These are phyloP conservation scores for Panulirus ornatus DNA, from an alignment of 1,140 invertebrate genomes.

Conservation along the genomic window DNA sequence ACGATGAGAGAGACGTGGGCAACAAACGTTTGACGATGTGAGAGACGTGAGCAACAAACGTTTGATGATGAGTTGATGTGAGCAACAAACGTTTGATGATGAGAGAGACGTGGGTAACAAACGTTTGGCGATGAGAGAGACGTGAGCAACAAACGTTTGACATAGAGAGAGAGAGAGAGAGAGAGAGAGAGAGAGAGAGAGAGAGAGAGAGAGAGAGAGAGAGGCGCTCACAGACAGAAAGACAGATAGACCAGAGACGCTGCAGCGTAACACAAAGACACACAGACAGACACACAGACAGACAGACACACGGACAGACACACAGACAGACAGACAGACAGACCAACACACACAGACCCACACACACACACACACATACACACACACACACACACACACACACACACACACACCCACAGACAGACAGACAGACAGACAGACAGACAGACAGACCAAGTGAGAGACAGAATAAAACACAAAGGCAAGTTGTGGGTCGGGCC, in stretches of 20 bases:
- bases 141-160: too few species aligned
- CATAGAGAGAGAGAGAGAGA: background rate
- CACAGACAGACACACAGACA: background rate
- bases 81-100: too few species aligned
- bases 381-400: constrained; percentile 3
- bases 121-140: too few species aligned
- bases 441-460: background rate
- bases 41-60: too few species aligned
- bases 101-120: too few species aligned
- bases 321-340: constrained; percentile 1
- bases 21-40: too few species aligned
- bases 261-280: background rate
- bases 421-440: background rate
- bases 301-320: background rate
- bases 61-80: too few species aligned
- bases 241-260: background rate
- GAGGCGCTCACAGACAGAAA: background rate
- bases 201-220: background rate
- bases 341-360: background rate
- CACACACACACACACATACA: background rate
- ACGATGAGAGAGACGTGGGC: too few species aligned
- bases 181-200: background rate
- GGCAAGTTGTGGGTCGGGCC: background rate
- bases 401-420: background rate
- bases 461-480: background rate